Conservation (phyloP, 2,888 invertebrate species). For the Gortyna flavago region DNA sequence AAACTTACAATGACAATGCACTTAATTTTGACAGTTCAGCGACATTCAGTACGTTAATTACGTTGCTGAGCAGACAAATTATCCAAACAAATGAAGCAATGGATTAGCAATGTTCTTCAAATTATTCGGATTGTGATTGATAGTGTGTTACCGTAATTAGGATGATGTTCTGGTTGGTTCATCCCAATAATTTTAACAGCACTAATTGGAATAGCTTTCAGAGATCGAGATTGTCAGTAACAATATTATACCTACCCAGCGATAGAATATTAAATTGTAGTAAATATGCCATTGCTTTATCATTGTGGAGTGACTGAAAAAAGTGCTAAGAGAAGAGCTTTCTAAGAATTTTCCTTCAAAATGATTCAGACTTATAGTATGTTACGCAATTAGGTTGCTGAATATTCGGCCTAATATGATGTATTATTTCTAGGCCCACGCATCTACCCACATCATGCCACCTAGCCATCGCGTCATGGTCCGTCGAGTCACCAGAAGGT, state of each 20-base stretch:
- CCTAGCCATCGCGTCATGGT: conserved; percentile 91
- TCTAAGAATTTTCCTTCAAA: not conserved
- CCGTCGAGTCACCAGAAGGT: conserved; percentile 92
- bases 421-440: conserved; percentile 73
- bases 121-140: not conserved
- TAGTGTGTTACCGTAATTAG: not conserved
- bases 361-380: not conserved
- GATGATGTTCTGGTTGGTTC: not conserved
- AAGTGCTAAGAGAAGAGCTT: not conserved
- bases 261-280: not conserved
- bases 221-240: not conserved
- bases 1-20: not conserved
- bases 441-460: conserved; percentile 73
- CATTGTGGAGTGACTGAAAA: not conserved
- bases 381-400: not conserved
- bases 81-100: not conserved
- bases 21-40: not conserved
- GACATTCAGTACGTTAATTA: not conserved
- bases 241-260: not conserved
- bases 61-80: not conserved
- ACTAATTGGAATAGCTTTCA: not conserved
- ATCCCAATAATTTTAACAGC: not conserved
- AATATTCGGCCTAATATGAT: not conserved
- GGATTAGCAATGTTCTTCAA: not conserved
- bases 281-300: not conserved